Conservation (phyloP, 2,888 invertebrate genomes). For the Melanostoma mellinum region DNA sequence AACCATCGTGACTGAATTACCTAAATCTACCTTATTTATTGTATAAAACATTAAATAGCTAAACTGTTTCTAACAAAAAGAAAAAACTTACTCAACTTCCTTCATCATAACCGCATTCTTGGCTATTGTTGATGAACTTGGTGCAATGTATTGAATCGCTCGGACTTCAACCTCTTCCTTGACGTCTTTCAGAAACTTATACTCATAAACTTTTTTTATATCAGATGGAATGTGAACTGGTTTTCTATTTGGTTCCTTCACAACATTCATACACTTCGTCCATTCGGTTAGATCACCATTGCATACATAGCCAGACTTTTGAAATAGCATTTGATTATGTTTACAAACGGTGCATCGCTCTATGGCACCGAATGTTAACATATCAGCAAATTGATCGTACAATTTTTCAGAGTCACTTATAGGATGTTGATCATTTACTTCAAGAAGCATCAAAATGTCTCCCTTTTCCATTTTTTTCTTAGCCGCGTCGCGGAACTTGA, state of each 20-base stretch:
- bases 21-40: background rate
- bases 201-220: constrained; percentile 83
- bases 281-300: constrained; percentile 89
- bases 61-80: too few species aligned
- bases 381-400: constrained; percentile 90
- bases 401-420: constrained; percentile 85
- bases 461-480: constrained; percentile 84
- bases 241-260: constrained; percentile 88
- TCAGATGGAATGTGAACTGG: constrained; percentile 87
- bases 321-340: constrained; percentile 87
- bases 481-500: constrained; percentile 86
- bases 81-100: constrained; percentile 80
- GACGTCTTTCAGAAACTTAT: constrained; percentile 84
- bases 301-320: constrained; percentile 92
- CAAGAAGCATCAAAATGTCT: constrained; percentile 86
- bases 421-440: constrained; percentile 88
- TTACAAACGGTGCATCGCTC: constrained; percentile 90
- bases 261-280: constrained; percentile 91
- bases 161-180: constrained; percentile 85
- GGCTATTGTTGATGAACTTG: constrained; percentile 80
- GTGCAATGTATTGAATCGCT: constrained; percentile 83
- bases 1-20: too few species aligned
- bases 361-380: constrained; percentile 93
- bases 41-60: too few species aligned
- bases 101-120: constrained; percentile 81